phyloP scores from a whole-genome alignment of 2,113 vertebrate genomes.

The Carettochelys insculpta region DNA sequence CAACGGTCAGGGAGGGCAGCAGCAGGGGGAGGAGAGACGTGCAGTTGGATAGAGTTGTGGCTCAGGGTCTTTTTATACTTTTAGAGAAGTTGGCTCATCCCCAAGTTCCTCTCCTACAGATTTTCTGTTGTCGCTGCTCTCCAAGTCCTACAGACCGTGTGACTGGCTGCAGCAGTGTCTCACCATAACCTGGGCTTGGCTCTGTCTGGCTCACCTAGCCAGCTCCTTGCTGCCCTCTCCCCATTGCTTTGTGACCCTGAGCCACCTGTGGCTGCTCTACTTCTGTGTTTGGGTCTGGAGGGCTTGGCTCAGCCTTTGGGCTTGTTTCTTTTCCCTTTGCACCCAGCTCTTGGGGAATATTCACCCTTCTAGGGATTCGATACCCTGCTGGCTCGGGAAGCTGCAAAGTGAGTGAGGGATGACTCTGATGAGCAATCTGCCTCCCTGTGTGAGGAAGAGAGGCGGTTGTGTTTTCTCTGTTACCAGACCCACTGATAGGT shows the following conservation, averaged over 20 bases:
- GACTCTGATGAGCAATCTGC: background rate
- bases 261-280: background rate
- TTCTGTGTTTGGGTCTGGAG: background rate
- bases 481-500: no score
- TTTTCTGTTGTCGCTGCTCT: constrained; percentile 75
- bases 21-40: constrained; percentile 8
- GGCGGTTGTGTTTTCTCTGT: background rate
- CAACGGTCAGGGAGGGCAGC: constrained; percentile 73
- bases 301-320: background rate
- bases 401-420: rapidly evolving
- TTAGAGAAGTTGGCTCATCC: constrained; percentile 84
- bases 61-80: constrained; percentile 76
- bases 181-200: constrained; percentile 27
- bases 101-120: constrained; percentile 85
- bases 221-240: background rate
- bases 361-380: background rate
- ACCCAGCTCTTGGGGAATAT: rapidly evolving
- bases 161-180: constrained; percentile 53
- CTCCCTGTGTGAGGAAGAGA: background rate
- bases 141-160: constrained; percentile 50
- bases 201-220: background rate
- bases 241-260: background rate
- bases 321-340: background rate
- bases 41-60: constrained; percentile 45
- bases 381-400: background rate